phyloP scores from a whole-genome alignment of 2,797 vertebrate species.

The Chaenodraco wilsoni region DNA sequence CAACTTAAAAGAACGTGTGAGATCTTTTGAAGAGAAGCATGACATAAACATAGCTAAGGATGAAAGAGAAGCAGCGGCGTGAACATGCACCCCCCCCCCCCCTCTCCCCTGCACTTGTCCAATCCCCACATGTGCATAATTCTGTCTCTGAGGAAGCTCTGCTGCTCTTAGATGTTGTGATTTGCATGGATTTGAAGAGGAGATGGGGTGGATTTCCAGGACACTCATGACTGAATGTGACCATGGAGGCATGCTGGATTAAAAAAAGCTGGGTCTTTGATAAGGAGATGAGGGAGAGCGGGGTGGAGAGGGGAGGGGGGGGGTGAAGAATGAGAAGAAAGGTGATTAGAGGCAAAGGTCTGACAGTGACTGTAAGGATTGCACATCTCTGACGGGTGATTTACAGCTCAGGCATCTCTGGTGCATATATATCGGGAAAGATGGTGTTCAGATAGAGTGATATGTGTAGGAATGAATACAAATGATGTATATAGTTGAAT shows the following conservation, averaged over 20 bases:
- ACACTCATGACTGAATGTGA: conserved; percentile 81
- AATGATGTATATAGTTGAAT: not conserved
- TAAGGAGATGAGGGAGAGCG: conserved; percentile 69
- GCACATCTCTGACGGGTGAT: conserved; percentile 46
- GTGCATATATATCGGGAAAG: conserved; percentile 20
- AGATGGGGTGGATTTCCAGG: conserved; percentile 77
- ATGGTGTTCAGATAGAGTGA: conserved; percentile 21
- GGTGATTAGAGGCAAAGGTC: conserved; percentile 63
- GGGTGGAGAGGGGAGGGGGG: not conserved
- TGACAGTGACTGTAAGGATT: conserved; percentile 45
- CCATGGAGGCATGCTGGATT: conserved; percentile 77
- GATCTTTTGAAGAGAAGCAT: conserved; percentile 67
- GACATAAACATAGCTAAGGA: conserved; percentile 69
- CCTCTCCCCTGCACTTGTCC: conserved; percentile 32
- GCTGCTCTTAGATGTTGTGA: conserved; percentile 79
- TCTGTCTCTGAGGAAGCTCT: conserved; percentile 73
- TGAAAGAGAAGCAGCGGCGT: conserved; percentile 47
- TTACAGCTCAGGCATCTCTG: conserved; percentile 32
- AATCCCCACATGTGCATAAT: conserved; percentile 73
- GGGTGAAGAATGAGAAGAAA: conserved; percentile 35
- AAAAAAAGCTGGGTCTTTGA: conserved; percentile 70
- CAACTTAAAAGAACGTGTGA: conserved; percentile 58
- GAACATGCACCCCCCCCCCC: conserved; percentile 6
- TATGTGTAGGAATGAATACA: conserved; percentile 10
- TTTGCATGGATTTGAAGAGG: conserved; percentile 82